Conservation (phyloP, 2,113 vertebrate genomes). For the Grallaria varia region DNA sequence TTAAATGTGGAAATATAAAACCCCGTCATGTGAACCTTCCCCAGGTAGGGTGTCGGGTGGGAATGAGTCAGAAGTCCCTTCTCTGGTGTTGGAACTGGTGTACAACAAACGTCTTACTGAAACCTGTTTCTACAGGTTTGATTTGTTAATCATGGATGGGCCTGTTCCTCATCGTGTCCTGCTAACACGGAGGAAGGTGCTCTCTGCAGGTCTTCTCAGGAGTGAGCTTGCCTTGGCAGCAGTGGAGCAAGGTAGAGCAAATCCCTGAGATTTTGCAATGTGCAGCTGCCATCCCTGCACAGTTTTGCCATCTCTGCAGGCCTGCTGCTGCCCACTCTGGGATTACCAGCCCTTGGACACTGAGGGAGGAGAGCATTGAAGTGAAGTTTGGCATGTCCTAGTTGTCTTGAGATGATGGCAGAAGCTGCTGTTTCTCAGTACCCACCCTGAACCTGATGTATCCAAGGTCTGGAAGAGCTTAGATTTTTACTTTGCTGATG, state of each 20-base stretch:
- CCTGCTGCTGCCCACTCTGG: rapidly evolving
- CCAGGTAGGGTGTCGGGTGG: neutral
- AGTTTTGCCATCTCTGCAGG: neutral
- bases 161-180: neutral
- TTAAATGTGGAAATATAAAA: constrained; percentile 8
- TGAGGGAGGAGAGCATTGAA: neutral
- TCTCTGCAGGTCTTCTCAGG: neutral
- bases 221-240: neutral
- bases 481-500: neutral
- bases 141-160: constrained; percentile 1
- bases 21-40: neutral
- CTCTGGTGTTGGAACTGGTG: neutral
- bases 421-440: neutral
- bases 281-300: neutral
- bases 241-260: neutral
- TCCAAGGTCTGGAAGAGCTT: neutral
- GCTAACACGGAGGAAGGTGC: neutral
- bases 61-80: constrained; percentile 41
- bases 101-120: neutral
- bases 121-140: constrained; percentile 62
- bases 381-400: neutral
- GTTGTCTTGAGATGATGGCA: neutral
- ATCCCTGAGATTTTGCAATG: neutral
- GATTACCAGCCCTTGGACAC: neutral
- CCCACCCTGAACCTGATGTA: neutral